phyloP scores from a whole-genome alignment of 2,888 invertebrate genomes.

The Drosophila longiperda region DNA sequence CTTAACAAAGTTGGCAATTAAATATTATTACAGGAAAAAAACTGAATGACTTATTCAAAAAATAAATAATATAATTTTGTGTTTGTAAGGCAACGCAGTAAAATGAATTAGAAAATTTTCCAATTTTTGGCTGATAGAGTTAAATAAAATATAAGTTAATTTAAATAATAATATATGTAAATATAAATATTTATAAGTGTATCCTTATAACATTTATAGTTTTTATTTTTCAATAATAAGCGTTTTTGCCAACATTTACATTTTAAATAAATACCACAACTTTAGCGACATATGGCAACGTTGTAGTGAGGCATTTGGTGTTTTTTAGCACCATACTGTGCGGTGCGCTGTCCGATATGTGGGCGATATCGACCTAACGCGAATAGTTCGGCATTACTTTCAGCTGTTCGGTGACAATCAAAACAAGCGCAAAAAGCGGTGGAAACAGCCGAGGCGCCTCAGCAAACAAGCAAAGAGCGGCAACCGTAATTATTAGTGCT shows the following conservation, averaged over 20 bases:
- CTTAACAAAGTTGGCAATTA: neutral
- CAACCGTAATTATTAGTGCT: too few relatives aligned
- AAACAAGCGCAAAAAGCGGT: constrained; percentile 27
- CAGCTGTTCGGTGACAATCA: constrained; percentile 38
- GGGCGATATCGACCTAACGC: constrained; percentile 12
- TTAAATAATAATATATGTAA: neutral
- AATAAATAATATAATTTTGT: neutral
- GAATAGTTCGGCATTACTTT: constrained; percentile 4
- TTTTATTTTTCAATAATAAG: neutral
- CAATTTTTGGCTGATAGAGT: neutral
- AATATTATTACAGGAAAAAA: neutral
- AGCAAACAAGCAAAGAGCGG: neutral
- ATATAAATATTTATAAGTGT: too few relatives aligned
- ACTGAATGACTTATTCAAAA: neutral
- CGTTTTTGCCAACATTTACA: neutral
- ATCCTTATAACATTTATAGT: neutral
- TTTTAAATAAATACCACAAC: neutral
- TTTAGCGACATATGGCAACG: neutral
- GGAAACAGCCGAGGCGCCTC: neutral
- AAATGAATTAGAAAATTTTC: neutral
- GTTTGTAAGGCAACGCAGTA: constrained; percentile 1
- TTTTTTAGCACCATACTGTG: constrained; percentile 1
- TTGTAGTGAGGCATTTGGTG: constrained; percentile 4
- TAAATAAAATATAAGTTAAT: neutral
- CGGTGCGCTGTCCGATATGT: constrained; percentile 1